Evolutionary conservation across 1,140 invertebrate species (phyloP), one percentile per base, ranked within the genome.

Genomic region (Centruroides sculpturatus): DNA sequence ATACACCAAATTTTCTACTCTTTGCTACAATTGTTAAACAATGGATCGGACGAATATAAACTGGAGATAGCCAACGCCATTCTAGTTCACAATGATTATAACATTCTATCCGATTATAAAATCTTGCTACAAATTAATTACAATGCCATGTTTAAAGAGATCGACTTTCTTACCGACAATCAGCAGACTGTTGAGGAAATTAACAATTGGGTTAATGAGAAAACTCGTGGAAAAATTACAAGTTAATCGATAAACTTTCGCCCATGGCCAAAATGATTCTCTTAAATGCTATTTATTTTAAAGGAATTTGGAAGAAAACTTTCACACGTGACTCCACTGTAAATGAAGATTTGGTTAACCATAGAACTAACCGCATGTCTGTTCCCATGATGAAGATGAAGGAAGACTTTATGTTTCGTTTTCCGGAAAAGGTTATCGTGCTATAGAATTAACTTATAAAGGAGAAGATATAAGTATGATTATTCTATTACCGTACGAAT

Each of bases 191-290:
- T 75, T 5, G 61, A 73, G 1, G 62, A 72, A 5, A 91, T 94
- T 54, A 94, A 94, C 67, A 65, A 78, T 1, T 93, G 88, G 85
- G 82, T 89, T 5, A 79, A 82, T 68, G 66, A 76, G 13, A 79
- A 85, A 70, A 91, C 87, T 0, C 79, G 83, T 63, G 73, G 83
- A 53, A 83, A 82, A 72, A 87, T 89, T 36, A 3, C 2, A n/a
- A n/a, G 3, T 47, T 65, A 1, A 8, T 65, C 2, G 35, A 56
- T 10, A n/a, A 35, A 5, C 35, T 71, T 5, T 52, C 60, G 46
- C 13, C 55, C 6, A 12, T 59, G 0, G 67, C 68, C 0, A 47
- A 51, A 10, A 11, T 70, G 47, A 56, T 71, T 35, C 61, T 71
- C 7, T 59, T 72, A 5, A 71, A 71, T 62, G 70, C 70, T 4